Evolutionary conservation across 1,140 invertebrate genomes (phyloP), one percentile per base, ranked within the genome.

Genomic region (Cydia fagiglandana): DNA sequence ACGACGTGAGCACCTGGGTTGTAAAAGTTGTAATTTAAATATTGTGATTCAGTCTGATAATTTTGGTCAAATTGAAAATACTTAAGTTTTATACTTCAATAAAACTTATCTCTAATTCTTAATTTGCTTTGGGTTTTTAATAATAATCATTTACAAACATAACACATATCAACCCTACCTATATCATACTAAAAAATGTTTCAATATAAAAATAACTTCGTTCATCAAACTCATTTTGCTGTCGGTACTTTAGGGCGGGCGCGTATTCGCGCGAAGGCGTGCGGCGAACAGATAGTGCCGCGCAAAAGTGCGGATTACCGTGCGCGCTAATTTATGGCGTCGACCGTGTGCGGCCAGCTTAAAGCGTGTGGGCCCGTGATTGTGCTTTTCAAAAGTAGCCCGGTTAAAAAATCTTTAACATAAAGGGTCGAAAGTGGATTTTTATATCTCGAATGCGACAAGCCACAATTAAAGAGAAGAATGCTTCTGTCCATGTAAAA

Each of bases 221-320:
- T 2, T 15, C 4, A 7, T 50, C 0, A 47, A 47, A 45, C 5
- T 61, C 28, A 50, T 20, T 70, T 24, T 75, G 75, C 64, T 13
- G 20, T n/a, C 61, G 9, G 24, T 70, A 47, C 61, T 20, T 34
- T 10, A 47, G 76, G 75, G 45, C 64, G 61, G 79, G 77, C 74
- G 79, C 84, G 88, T 88, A 88, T 88, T 89, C 88, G 78, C 76
- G 64, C 80, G 90, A 90, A 82, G 88, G 88, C 79, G 85, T 91
- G 90, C 87, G 82, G 78, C 77, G 76, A 88, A 83, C 88, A 90
- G 90, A 91, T 91, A 91, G 88, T 89, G 87, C 73, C 78, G 81
- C 81, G 83, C 84, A 84, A 84, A 83, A 88, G 84, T 82, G 83
- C 79, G 89, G 88, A 88, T 90, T 87, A 79, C 78, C 64, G 75